Evolutionary conservation across 2,113 vertebrate species (phyloP).

Genomic region (Pycnonotus jocosus): DNA sequence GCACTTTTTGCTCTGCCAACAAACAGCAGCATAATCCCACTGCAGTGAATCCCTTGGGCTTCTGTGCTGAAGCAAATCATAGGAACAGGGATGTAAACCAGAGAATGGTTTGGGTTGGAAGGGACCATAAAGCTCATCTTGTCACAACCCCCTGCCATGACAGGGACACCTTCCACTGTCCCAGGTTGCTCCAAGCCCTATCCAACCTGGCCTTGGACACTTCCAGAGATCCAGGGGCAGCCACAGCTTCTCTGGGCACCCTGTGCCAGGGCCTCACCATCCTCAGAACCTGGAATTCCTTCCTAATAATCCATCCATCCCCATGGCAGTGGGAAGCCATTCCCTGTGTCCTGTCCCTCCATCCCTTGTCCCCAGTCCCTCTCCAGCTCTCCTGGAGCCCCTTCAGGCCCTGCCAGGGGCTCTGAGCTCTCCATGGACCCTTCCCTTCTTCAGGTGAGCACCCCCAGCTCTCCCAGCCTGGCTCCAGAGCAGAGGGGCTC

Average conservation of each 20-base stretch:
- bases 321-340: background rate
- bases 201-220: rapidly evolving
- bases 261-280: rapidly evolving
- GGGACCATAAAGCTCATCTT: rapidly evolving
- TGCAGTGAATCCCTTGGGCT: background rate
- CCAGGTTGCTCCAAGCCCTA: rapidly evolving
- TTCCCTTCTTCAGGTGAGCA: background rate
- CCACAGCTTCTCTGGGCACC: background rate
- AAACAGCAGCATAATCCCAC: background rate
- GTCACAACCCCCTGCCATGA: background rate
- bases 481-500: background rate
- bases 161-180: background rate
- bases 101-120: background rate
- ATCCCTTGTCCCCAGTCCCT: background rate
- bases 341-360: background rate
- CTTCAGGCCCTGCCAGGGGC: rapidly evolving
- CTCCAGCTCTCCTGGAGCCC: background rate
- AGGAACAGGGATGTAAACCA: background rate
- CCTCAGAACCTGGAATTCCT: rapidly evolving
- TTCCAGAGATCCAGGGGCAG: background rate
- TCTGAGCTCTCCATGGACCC: background rate
- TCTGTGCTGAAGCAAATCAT: background rate
- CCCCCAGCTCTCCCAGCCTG: background rate
- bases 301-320: rapidly evolving
- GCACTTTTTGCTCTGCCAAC: background rate